Conservation (phyloP, 2,113 vertebrate genomes). For the Triplophysa dalaica region DNA sequence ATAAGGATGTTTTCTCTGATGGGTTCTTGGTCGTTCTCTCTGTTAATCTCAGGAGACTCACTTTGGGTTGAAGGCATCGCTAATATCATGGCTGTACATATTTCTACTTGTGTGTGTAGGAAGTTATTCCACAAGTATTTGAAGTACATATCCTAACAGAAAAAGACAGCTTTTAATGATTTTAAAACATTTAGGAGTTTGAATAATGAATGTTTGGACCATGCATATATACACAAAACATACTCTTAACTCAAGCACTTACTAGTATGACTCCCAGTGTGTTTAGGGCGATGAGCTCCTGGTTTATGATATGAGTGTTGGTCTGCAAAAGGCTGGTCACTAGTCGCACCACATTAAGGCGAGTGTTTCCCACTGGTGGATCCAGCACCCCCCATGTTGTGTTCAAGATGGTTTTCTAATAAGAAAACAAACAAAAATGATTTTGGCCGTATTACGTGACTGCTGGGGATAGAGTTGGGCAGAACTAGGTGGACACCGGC, state of each 20-base stretch:
- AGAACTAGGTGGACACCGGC: neutral
- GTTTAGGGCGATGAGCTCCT: constrained; percentile 92
- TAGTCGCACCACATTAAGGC: constrained; percentile 91
- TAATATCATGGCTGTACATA: constrained; percentile 94
- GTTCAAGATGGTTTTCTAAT: constrained; percentile 91
- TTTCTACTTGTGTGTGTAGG: constrained; percentile 97
- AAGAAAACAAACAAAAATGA: constrained; percentile 4
- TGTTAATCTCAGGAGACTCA: constrained; percentile 63
- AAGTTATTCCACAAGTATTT: constrained; percentile 99
- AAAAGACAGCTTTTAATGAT: constrained; percentile 18
- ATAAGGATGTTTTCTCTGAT: constrained; percentile 85
- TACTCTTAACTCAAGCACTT: constrained; percentile 59
- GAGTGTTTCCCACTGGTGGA: constrained; percentile 94
- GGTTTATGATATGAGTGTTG: constrained; percentile 88
- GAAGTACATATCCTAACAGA: constrained; percentile 94
- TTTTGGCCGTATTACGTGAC: neutral
- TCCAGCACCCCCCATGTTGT: constrained; percentile 96
- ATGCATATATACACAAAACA: neutral
- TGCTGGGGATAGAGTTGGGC: no score
- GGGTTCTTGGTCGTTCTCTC: constrained; percentile 62
- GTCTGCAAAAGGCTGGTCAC: constrained; percentile 93
- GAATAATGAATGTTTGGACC: no score
- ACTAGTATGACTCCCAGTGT: constrained; percentile 95
- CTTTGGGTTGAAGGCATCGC: constrained; percentile 84
- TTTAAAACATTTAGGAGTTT: neutral